Percentiles rank a stretch among this genome's conserved stretches.
phyloP scores from a whole-genome alignment of 2,888 invertebrate genomes.

The Steromphala cineraria region DNA sequence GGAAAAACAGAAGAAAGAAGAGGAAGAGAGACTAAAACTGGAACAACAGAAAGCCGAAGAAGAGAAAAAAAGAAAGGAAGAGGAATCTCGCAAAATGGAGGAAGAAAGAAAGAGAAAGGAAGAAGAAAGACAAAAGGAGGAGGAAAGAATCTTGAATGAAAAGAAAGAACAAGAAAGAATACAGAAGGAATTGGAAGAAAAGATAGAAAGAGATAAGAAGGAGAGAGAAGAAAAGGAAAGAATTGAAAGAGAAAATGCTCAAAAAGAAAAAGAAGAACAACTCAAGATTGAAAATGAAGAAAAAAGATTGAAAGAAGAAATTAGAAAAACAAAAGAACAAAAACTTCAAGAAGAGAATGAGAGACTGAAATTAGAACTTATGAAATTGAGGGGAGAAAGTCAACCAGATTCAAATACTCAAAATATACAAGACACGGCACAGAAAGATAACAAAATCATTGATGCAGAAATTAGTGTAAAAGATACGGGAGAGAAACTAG shows the following conservation, averaged over 20 bases:
- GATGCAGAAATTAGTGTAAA: constrained; percentile 19
- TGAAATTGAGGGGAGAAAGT: constrained; percentile 33
- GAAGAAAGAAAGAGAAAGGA: constrained; percentile 36
- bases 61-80: constrained; percentile 25
- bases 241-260: constrained; percentile 32
- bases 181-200: constrained; percentile 21
- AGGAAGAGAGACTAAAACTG: constrained; percentile 36
- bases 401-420: constrained; percentile 31
- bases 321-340: constrained; percentile 27
- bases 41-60: constrained; percentile 14
- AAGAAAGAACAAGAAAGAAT: constrained; percentile 36
- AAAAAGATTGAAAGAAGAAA: constrained; percentile 35
- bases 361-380: constrained; percentile 38
- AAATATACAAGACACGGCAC: constrained; percentile 28
- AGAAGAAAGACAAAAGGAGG: constrained; percentile 25
- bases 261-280: constrained; percentile 22
- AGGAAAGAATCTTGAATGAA: constrained; percentile 40
- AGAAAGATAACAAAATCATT: constrained; percentile 14
- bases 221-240: constrained; percentile 32
- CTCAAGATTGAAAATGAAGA: constrained; percentile 27
- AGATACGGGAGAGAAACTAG: constrained; percentile 5
- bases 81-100: constrained; percentile 29
- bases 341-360: constrained; percentile 25
- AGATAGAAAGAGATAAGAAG: constrained; percentile 26
- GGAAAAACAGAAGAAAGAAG: constrained; percentile 37